Percentiles rank a stretch among this genome's conserved stretches.
Conservation (phyloP, 1,140 invertebrate species). For the Drosophila murphyi region DNA sequence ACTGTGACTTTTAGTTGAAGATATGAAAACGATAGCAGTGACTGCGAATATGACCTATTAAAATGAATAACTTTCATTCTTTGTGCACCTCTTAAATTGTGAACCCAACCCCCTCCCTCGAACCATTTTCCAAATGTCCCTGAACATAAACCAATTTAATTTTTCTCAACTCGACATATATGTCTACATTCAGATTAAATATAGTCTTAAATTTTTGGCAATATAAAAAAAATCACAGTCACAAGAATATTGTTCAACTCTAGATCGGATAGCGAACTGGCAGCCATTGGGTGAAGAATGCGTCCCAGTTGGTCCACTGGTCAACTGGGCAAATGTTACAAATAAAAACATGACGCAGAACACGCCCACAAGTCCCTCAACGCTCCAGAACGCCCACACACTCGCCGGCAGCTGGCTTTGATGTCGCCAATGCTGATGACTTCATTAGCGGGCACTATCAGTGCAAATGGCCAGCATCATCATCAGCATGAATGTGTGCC, state of each 20-base stretch:
- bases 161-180: too few species aligned
- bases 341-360: slow-evolving; percentile 63
- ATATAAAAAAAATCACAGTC: neutral
- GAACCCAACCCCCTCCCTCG: too few species aligned
- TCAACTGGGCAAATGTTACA: slow-evolving; percentile 56
- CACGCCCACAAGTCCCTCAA: neutral
- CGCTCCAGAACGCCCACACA: slow-evolving; percentile 20
- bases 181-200: too few species aligned
- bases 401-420: slow-evolving; percentile 51
- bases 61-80: too few species aligned
- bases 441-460: slow-evolving; percentile 81
- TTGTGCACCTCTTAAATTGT: too few species aligned
- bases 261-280: neutral
- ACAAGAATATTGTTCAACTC: neutral
- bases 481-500: slow-evolving; percentile 32
- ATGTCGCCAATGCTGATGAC: slow-evolving; percentile 64
- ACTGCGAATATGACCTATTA: too few species aligned
- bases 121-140: too few species aligned
- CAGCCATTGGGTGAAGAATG: slow-evolving; percentile 10
- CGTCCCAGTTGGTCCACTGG: slow-evolving; percentile 15
- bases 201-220: too few species aligned
- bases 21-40: neutral
- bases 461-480: slow-evolving; percentile 70
- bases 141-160: too few species aligned
- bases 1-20: too few species aligned